phyloP scores from a whole-genome alignment of 2,888 invertebrate species.

The Abrostola triplasia region DNA sequence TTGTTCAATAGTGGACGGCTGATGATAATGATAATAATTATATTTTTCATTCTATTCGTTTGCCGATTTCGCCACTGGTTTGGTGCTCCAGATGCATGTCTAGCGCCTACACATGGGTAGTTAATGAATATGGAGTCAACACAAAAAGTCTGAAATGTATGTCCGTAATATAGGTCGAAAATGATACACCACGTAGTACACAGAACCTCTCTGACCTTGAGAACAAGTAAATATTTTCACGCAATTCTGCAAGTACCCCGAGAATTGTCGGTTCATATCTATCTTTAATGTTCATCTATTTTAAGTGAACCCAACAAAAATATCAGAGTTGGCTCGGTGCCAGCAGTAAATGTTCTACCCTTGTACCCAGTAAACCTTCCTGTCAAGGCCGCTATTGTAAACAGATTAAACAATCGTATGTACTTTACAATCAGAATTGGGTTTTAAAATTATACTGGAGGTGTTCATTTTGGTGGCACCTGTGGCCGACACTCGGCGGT shows the following conservation, averaged over 20 bases:
- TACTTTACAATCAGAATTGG: constrained; percentile 1
- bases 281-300: constrained; percentile 54
- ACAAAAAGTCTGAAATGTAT: not conserved
- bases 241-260: constrained; percentile 31
- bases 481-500: too few species aligned
- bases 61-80: too few species aligned
- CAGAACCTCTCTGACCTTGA: constrained; percentile 26
- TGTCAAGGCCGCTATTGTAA: constrained; percentile 48
- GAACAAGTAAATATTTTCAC: constrained; percentile 45
- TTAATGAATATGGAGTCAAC: too few species aligned
- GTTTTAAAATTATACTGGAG: not conserved
- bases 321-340: constrained; percentile 44
- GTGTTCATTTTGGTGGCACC: too few species aligned
- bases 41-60: too few species aligned
- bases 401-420: constrained; percentile 30
- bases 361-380: constrained; percentile 37
- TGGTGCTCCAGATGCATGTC: too few species aligned
- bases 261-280: constrained; percentile 25
- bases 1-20: too few species aligned
- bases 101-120: too few species aligned
- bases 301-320: constrained; percentile 47
- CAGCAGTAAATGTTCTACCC: constrained; percentile 39
- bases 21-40: too few species aligned
- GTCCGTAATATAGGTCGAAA: not conserved
- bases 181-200: constrained; percentile 9